Evolutionary conservation across 2,797 vertebrate genomes (phyloP).

Genomic region (Sebastolobus altivelis): DNA sequence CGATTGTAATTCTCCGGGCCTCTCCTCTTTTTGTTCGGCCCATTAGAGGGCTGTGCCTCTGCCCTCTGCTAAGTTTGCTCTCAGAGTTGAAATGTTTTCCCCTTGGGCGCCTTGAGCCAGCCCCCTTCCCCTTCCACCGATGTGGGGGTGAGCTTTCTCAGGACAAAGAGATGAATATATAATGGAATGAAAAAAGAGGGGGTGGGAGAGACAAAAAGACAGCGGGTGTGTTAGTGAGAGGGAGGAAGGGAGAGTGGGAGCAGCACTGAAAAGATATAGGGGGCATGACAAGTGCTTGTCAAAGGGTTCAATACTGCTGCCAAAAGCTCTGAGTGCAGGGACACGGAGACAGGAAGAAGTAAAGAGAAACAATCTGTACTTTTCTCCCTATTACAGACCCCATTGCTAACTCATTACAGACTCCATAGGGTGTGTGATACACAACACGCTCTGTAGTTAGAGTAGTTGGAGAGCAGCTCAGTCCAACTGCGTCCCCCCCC

Average conservation of each 20-base stretch:
- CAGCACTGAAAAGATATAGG: slow-evolving; percentile 68
- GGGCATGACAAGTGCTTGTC: slow-evolving; percentile 77
- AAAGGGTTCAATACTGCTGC: slow-evolving; percentile 62
- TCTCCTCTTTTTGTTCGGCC: slow-evolving; percentile 57
- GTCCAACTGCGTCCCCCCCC: slow-evolving; percentile 59
- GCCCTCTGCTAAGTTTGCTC: slow-evolving; percentile 73
- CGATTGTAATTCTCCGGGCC: slow-evolving; percentile 64
- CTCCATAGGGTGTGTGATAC: slow-evolving; percentile 62
- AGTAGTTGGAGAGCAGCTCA: slow-evolving; percentile 61
- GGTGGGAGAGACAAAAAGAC: slow-evolving; percentile 78
- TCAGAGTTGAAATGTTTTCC: slow-evolving; percentile 79
- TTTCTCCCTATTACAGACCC: slow-evolving; percentile 34
- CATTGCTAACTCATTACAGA: slow-evolving; percentile 62
- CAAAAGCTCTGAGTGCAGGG: slow-evolving; percentile 49
- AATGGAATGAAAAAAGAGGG: slow-evolving; percentile 76
- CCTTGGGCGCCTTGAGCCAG: slow-evolving; percentile 67
- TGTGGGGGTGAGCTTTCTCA: slow-evolving; percentile 82
- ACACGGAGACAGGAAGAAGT: slow-evolving; percentile 29
- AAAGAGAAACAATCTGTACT: slow-evolving; percentile 51
- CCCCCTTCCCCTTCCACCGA: slow-evolving; percentile 70
- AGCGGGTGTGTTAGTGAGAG: slow-evolving; percentile 67
- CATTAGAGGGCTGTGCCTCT: slow-evolving; percentile 51
- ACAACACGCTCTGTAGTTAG: slow-evolving; percentile 49
- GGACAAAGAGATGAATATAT: slow-evolving; percentile 86
- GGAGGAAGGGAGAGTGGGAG: slow-evolving; percentile 67